Conservation (phyloP, 2,113 vertebrate species). For the Acanthisitta chloris region DNA sequence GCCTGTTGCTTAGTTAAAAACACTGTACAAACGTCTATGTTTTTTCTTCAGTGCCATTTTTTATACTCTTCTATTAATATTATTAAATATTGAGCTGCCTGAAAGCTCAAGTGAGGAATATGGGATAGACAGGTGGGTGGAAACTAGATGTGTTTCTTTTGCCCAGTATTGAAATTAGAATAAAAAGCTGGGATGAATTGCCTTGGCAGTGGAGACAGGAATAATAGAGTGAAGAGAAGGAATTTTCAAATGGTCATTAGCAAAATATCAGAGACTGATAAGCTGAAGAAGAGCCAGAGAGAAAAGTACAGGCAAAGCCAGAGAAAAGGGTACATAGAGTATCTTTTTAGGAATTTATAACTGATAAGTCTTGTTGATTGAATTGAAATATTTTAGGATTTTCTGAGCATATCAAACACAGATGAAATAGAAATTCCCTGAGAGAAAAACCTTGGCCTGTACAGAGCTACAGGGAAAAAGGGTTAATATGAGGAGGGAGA, state of each 20-base stretch:
- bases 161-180: background rate
- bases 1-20: background rate
- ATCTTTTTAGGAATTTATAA: background rate
- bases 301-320: background rate
- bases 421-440: background rate
- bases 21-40: rapidly evolving
- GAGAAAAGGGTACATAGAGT: background rate
- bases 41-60: background rate
- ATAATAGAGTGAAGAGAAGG: background rate
- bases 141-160: background rate
- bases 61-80: background rate
- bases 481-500: slow-evolving; percentile 28
- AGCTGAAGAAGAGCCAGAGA: background rate
- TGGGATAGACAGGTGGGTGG: background rate
- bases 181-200: background rate
- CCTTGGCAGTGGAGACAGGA: background rate
- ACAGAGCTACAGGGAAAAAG: background rate
- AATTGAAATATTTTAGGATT: background rate
- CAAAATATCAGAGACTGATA: background rate
- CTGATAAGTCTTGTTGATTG: background rate
- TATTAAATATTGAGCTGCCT: background rate
- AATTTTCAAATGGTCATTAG: background rate
- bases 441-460: background rate
- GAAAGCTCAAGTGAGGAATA: background rate
- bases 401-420: background rate